Evolutionary conservation across 1,140 invertebrate species (phyloP).

Genomic region (Oscheius sp.): DNA sequence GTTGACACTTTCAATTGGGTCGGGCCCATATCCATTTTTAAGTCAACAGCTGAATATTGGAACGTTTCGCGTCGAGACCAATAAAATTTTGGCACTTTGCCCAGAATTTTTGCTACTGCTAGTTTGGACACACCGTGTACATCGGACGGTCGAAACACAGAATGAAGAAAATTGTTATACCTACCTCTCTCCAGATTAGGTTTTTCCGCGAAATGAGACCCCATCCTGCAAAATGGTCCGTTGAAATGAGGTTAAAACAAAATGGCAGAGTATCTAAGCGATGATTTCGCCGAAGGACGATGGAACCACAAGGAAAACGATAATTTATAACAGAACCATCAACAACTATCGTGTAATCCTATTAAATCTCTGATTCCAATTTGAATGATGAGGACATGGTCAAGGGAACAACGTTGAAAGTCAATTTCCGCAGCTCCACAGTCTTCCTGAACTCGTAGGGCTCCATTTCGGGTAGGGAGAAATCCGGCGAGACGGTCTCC

Average conservation of each 20-base stretch:
- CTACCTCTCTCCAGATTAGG: conserved; percentile 7
- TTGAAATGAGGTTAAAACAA: background rate
- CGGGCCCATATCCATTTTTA: no score
- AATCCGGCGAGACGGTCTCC: background rate
- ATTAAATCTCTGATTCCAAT: conserved; percentile 11
- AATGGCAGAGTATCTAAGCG: background rate
- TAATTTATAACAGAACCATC: background rate
- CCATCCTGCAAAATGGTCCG: background rate
- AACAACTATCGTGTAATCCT: background rate
- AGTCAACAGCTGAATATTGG: no score
- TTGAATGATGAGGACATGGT: conserved; percentile 7
- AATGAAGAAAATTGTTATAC: background rate
- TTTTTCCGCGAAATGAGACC: background rate
- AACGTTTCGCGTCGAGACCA: no score
- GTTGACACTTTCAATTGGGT: no score
- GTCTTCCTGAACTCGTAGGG: conserved; percentile 15
- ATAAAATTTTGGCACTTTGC: no score
- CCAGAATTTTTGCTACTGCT: no score
- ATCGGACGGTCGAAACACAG: no score
- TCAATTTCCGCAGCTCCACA: conserved; percentile 25
- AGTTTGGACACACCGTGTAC: no score
- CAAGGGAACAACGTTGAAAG: conserved; percentile 30
- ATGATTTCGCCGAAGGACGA: background rate
- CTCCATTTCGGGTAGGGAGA: conserved; percentile 13
- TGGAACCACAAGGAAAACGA: background rate